These are phyloP conservation scores for Xylophagus ater DNA, from an alignment of 2,888 invertebrate genomes.

Conservation along the genomic window DNA sequence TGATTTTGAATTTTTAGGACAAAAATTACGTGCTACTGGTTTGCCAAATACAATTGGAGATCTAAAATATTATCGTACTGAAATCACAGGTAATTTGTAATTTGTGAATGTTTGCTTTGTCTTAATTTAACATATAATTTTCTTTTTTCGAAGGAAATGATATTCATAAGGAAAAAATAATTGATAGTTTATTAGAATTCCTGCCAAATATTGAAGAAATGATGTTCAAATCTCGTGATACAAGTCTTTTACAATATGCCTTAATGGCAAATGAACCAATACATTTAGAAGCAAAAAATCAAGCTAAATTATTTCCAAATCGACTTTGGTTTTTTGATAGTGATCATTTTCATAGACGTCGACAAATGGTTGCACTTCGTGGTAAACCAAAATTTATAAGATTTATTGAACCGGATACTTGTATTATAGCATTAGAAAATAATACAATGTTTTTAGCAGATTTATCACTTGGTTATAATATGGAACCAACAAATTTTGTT, in stretches of 20 bases:
- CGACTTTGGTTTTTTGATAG: conserved; percentile 34
- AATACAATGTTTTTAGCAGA: conserved; percentile 28
- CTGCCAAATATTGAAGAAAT: conserved; percentile 34
- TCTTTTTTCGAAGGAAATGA: conserved; percentile 21
- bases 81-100: conserved; percentile 24
- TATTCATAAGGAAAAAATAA: conserved; percentile 19
- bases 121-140: neutral
- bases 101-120: too few relatives aligned
- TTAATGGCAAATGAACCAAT: conserved; percentile 26
- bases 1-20: conserved; percentile 38
- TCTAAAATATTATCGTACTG: conserved; percentile 25
- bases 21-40: conserved; percentile 31
- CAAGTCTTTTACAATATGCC: conserved; percentile 32
- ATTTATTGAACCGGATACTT: conserved; percentile 29
- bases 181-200: conserved; percentile 27
- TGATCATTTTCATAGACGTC: conserved; percentile 33
- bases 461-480: conserved; percentile 29
- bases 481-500: conserved; percentile 23
- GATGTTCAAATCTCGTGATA: conserved; percentile 29
- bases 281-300: conserved; percentile 29
- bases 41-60: conserved; percentile 32
- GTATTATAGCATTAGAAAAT: conserved; percentile 28
- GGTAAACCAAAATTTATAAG: conserved; percentile 25
- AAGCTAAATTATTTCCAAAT: conserved; percentile 26
- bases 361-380: conserved; percentile 32